Evolutionary conservation across 2,797 vertebrate species (phyloP).

Genomic region (Tachyglossus aculeatus): DNA sequence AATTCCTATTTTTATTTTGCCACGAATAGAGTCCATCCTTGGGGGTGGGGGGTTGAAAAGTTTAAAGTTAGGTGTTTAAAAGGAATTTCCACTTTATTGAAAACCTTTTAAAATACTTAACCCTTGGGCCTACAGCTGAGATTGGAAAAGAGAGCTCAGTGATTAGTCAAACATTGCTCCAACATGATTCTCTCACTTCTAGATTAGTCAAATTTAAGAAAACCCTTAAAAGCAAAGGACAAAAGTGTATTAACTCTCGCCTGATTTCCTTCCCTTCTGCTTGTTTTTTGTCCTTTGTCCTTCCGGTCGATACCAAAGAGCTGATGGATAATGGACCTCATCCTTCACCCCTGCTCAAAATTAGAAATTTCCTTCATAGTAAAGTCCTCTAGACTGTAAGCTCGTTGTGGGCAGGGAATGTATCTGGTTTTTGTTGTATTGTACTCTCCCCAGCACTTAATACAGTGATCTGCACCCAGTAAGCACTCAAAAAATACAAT

Average conservation of each 20-base stretch:
- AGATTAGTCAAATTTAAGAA: slow-evolving; percentile 1
- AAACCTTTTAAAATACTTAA: not conserved
- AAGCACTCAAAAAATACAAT: no score
- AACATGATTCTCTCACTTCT: not conserved
- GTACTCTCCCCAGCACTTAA: no score
- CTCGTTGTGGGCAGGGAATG: no score
- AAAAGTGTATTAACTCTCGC: not conserved
- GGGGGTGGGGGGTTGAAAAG: no score
- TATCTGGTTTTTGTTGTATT: no score
- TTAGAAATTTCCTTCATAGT: no score
- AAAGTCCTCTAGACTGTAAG: no score
- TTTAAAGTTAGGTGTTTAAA: slow-evolving; percentile 25
- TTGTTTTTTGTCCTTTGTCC: no score
- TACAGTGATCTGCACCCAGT: no score
- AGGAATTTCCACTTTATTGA: slow-evolving; percentile 19
- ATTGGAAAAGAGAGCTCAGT: slow-evolving; percentile 7
- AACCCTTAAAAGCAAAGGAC: not conserved
- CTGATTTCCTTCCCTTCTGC: not conserved
- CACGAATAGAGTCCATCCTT: slow-evolving; percentile 17
- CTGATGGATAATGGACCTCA: not conserved
- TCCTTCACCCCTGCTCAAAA: not conserved
- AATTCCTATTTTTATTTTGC: slow-evolving; percentile 39
- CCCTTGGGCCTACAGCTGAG: not conserved
- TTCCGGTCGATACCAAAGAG: no score
- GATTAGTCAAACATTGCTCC: slow-evolving; percentile 4